phyloP scores from a whole-genome alignment of 2,888 invertebrate species.

The Synergus japonicus region DNA sequence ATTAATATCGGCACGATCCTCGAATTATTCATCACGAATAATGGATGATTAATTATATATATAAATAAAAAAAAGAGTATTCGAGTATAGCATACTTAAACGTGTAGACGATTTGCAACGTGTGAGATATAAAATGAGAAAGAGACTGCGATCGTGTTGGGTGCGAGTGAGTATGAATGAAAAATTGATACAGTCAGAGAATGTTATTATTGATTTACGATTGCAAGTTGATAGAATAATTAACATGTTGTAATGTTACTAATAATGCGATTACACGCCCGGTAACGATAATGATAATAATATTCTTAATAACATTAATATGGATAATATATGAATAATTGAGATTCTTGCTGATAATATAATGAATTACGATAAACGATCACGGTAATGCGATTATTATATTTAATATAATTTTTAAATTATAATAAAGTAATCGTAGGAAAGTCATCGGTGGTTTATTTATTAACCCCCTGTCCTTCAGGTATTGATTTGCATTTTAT shows the following conservation, averaged over 20 bases:
- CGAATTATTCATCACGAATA: constrained; percentile 56
- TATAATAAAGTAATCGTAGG: constrained; percentile 61
- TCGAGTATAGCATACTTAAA: constrained; percentile 57
- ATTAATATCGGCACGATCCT: constrained; percentile 45
- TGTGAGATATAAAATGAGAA: constrained; percentile 27
- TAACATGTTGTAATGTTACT: constrained; percentile 68
- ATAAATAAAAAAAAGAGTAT: constrained; percentile 51
- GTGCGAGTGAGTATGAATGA: constrained; percentile 42
- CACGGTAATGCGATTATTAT: constrained; percentile 65
- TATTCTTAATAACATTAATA: constrained; percentile 68
- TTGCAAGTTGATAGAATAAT: constrained; percentile 66
- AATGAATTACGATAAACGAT: constrained; percentile 63
- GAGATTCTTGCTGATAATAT: constrained; percentile 68
- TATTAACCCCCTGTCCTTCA: constrained; percentile 19
- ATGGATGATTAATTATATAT: constrained; percentile 56
- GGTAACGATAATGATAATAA: constrained; percentile 65
- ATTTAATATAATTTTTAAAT: constrained; percentile 68
- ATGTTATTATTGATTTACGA: constrained; percentile 65
- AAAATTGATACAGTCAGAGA: constrained; percentile 50
- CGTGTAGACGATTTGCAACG: constrained; percentile 46
- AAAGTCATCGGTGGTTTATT: constrained; percentile 40
- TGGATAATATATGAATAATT: constrained; percentile 63
- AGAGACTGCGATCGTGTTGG: constrained; percentile 42
- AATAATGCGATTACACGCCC: constrained; percentile 61
- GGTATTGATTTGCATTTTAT: not conserved